Base-by-base conservation (phyloP, 1,140 invertebrate species). In the Bombus breviceps region DNA sequence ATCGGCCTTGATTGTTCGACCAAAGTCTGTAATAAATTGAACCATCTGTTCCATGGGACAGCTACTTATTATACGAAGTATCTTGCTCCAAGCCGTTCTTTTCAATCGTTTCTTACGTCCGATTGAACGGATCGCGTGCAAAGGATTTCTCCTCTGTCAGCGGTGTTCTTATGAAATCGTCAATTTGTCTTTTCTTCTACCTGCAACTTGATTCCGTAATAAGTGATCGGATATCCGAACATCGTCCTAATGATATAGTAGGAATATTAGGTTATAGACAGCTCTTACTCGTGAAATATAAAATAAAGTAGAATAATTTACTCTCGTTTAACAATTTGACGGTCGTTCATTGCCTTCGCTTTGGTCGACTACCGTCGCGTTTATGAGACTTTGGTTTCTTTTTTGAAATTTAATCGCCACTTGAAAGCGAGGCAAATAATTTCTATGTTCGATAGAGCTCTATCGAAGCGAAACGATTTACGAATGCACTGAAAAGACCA, bases 1-100 rank as follows among this genome's bases (percentile, higher is more conserved):
- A 92, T 92, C 90, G 86, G 87, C 75, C 81, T 81, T 83, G 91
- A 92, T 92, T 89, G 85, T 85, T 89, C 76, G 41, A 37, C 84
- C 88, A 72, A 72, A 86, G 88, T 53, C 62, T 53, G 75, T 77
- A 89, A 89, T 89, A 89, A 89, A 89, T 89, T 83, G 85, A 69
- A 86, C 84, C 78, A 85, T 85, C 84, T 69, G 84, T 85, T 75
- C 84, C 37, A 0, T 10, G 37, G 25, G 62, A 74, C 59, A 81
- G 37, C 59, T 37, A n/a, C 43, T 79, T 73, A 57, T 74, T 66
- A 80, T 69, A 57, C 43, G 8, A 10, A 81, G 84, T 37, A 59
- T 75, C 84, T 34, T 66, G 37, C 34, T 41, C 66, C 22, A 8
- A n/a, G 8, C 4, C 53, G 43, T 85, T 28, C 59, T 43, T 74